Base-by-base conservation (phyloP, 2,797 vertebrate genomes). In the Enoplosus armatus region DNA sequence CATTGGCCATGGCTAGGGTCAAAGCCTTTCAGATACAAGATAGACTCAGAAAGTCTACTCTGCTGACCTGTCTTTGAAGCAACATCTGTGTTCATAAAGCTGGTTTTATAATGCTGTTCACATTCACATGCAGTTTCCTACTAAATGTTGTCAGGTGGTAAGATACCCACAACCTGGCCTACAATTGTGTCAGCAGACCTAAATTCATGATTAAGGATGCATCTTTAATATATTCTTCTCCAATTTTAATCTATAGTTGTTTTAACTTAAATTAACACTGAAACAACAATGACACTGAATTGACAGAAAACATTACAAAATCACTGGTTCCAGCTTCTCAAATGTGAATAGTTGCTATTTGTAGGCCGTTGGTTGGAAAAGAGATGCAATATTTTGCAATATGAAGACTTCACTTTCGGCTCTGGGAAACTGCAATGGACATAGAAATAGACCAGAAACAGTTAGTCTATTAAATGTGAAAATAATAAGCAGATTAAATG, bases 21-120 rank as follows among this genome's bases (percentile, higher is more conserved):
- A 11, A 58, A 75, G 77, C 76, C 78, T 41, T 70, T 74, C 24
- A 75, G 65, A 71, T 53, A 31, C 29, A 60, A 15, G 16, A 39
- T 18, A 16, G 29, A 66, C 20, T 45, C 43, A 27, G 27, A 70
- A 50, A 29, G 22, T 27, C 41, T 4, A 29, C 27, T 29, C 29
- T 11, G 33, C 43, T 27, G 33, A 6, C 47, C 58, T 51, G 35
- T 18, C 27, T 58, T 66, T 66, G 35, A 43, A 39, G 41, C 50
- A 26, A 35, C 47, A 29, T 27, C 22, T 7, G 3, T 60, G 8
- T 12, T 55, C 11, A 26, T 31, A 2, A 41, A 61, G 26, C 27
- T n/a, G 37, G 37, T 63, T 76, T 67, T 24, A 48, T 20, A 12
- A 29, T 31, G 14, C 26, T 29, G 16, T 31, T 61, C 4, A n/a